Evolutionary conservation across 1,140 invertebrate genomes (phyloP), one percentile per base, ranked within the genome.

Genomic region (Dendrolimus punctatus): DNA sequence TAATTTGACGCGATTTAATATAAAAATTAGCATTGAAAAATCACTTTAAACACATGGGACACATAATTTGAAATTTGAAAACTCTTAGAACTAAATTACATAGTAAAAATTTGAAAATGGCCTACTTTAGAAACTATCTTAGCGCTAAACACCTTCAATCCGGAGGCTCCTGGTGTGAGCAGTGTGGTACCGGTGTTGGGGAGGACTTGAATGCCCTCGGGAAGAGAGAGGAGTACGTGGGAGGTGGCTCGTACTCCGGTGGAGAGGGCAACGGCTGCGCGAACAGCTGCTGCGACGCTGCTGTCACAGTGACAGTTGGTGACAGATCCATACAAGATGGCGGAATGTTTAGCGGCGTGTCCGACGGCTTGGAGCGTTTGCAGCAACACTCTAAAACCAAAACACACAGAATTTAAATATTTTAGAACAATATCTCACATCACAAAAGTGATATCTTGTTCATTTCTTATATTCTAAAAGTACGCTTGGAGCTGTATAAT

Each of bases 211-310:
- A 83, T n/a, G 82, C 79, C 41, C 80, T 59, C 0, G 82, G 82
- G 66, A 85, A 85, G 0, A 85, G 67, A 0, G 82, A 83, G 53
- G 80, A 82, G 62, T 85, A 85, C 2, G 82, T 76, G 0, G 82
- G 82, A 0, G 82, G 82, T 0, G 80, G 79, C 38, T 85, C 82
- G 64, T 83, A 85, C 51, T 77, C 78, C 3, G 80, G 80, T 0
- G 80, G 80, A 0, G 76, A 66, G 6, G 79, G 73, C 0, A 69
- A 67, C 0, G 68, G 56, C 6, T 60, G 58, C 2, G 65, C 57
- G 63, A 80, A 76, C 43, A 80, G 64, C 42, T 82, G 75, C 38
- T 76, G 76, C 0, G 82, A 83, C 0, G 77, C 62, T 0, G 75
- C 73, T 0, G 80, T 82, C 8, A 83, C 79, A 0, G 77, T 71